Evolutionary conservation across 2,797 vertebrate species (phyloP).

Genomic region (Poeciliopsis infans): DNA sequence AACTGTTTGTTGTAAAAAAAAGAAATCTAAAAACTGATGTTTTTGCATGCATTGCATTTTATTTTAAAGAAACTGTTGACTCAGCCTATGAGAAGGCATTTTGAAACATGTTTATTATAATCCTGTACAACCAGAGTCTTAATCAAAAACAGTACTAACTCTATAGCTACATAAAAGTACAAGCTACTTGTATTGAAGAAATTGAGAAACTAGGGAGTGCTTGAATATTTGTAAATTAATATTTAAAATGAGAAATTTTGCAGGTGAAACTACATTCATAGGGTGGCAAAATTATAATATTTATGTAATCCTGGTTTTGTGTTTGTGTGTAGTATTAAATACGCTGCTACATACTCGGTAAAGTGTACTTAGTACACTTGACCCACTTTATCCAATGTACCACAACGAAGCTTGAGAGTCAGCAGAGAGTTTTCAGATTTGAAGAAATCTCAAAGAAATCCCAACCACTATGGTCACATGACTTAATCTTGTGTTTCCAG

Average conservation of each 20-base stretch:
- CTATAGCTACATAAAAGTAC: background rate
- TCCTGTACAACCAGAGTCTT: background rate
- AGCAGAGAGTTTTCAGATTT: background rate
- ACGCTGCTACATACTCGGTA: too few relatives aligned
- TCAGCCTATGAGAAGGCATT: background rate
- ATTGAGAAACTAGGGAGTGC: background rate
- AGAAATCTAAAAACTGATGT: conserved; percentile 35
- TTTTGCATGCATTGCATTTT: conserved; percentile 5
- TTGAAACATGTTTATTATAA: background rate
- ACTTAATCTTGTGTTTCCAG: background rate
- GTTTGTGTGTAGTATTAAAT: too few relatives aligned
- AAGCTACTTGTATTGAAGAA: background rate
- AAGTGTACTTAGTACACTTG: too few relatives aligned
- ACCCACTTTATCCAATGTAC: background rate
- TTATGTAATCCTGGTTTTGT: too few relatives aligned
- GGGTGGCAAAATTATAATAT: too few relatives aligned
- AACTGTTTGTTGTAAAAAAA: conserved; percentile 28
- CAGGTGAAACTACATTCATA: background rate
- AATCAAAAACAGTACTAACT: background rate
- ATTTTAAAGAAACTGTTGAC: background rate
- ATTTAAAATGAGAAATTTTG: background rate
- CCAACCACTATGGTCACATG: background rate
- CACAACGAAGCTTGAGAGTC: background rate
- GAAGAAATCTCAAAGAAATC: background rate
- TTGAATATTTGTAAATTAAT: background rate